Evolutionary conservation across 1,140 invertebrate genomes (phyloP).

Genomic region (Arctopsyche grandis): DNA sequence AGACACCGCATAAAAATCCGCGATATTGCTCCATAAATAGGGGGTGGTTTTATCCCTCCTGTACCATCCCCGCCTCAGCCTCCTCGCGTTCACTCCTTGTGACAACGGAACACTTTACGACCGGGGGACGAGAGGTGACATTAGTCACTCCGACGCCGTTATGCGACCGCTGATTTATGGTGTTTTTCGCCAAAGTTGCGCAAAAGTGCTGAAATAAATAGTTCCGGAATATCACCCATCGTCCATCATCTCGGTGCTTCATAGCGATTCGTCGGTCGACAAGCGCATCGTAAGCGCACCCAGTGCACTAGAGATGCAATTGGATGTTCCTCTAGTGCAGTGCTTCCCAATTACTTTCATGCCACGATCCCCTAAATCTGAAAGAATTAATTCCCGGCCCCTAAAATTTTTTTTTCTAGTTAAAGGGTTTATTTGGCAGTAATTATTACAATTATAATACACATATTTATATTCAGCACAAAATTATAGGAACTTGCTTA

Average conservation of each 20-base stretch:
- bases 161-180: constrained; percentile 33
- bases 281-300: not conserved
- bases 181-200: constrained; percentile 37
- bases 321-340: not conserved
- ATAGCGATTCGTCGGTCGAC: not conserved
- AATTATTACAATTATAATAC: too few species aligned
- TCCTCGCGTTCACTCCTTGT: not conserved
- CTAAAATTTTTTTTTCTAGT: too few species aligned
- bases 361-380: too few species aligned
- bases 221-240: constrained; percentile 3
- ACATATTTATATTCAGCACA: too few species aligned
- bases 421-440: too few species aligned
- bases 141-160: constrained; percentile 29
- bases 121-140: constrained; percentile 26
- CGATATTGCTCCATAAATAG: constrained; percentile 50
- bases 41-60: not conserved
- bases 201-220: constrained; percentile 10
- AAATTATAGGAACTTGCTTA: too few species aligned
- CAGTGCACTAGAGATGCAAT: constrained; percentile 7
- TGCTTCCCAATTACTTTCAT: too few species aligned
- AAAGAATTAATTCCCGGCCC: too few species aligned
- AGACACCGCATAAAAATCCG: constrained; percentile 50
- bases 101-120: constrained; percentile 33
- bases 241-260: not conserved
- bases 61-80: not conserved